Evolutionary conservation across 1,140 invertebrate species (phyloP), one percentile per base, ranked within the genome.

Genomic region (Alviniconcha marisindica): DNA sequence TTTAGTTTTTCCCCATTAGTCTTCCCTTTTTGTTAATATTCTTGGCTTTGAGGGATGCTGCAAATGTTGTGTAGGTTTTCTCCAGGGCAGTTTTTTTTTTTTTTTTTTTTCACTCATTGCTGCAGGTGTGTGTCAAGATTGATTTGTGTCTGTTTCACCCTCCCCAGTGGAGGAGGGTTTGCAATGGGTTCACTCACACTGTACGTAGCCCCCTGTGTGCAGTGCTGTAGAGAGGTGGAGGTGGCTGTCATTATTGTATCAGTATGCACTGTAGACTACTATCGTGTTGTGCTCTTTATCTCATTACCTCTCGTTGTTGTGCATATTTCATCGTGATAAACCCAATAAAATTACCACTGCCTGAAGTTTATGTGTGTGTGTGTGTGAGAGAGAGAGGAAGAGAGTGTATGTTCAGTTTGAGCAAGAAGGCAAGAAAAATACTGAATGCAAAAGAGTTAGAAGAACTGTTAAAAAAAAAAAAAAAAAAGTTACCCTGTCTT

Each of bases 241-340:
- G 44, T 76, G 21, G 24, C 48, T 76, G 33, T 71, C 18, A 14
- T 40, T 33, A 33, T 40, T 40, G 69, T 33, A 71, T 18, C n/a
- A 56, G 15, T 66, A 80, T 44, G 56, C 56, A 80, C 78, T 66
- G 54, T 80, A 80, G 78, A 71, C 40, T 40, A 24, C 73, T 24
- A 76, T 63, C 54, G 60, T 80, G 54, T 63, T 80, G 78, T 66
- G 33, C 56, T 80, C 60, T 80, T 80, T 60, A 76, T 38, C 56
- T 80, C 33, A 63, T 60, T 80, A 79, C 56, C 56, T 66, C 78
- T 80, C 69, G 78, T 40, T 80, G 78, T 80, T 80, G 78, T 80
- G 56, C 66, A 80, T 80, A 69, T n/a, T 80, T 80, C 78, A 80
- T 66, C 21, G 78, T 80, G 60, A 80, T 80, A 60, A 80, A 63